phyloP scores from a whole-genome alignment of 2,113 vertebrate species.

The Grantiella picta region DNA sequence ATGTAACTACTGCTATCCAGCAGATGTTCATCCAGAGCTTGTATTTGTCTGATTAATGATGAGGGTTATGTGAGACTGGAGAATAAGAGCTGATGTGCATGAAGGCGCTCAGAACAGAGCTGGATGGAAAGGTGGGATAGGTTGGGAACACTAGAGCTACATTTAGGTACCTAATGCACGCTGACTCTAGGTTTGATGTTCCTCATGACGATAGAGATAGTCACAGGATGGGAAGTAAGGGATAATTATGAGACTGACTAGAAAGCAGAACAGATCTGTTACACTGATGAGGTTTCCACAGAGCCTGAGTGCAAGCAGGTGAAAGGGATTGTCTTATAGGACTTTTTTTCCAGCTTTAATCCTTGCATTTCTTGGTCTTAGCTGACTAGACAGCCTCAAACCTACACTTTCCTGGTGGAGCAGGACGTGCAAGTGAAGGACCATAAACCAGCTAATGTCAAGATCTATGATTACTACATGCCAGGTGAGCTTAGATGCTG shows the following conservation, averaged over 20 bases:
- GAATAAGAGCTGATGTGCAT: not conserved
- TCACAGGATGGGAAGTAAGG: not conserved
- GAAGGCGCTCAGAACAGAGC: not conserved
- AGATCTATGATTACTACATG: conserved; percentile 84
- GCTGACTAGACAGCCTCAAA: conserved; percentile 46
- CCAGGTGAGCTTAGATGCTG: conserved; percentile 67
- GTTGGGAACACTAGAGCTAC: not conserved
- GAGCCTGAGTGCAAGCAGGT: not conserved
- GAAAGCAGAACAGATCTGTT: not conserved
- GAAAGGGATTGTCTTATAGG: not conserved
- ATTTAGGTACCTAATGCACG: not conserved
- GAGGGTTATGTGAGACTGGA: not conserved
- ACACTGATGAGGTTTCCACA: not conserved
- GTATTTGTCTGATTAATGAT: not conserved
- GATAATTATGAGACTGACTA: not conserved
- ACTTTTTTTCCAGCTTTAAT: not conserved
- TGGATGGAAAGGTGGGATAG: not conserved
- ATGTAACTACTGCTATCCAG: not conserved
- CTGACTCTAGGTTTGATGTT: not conserved
- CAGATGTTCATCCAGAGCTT: not conserved
- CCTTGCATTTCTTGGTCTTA: not conserved
- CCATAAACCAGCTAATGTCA: conserved; percentile 77
- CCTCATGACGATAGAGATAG: not conserved
- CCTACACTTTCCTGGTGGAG: conserved; percentile 38
- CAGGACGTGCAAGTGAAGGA: conserved; percentile 67